Evolutionary conservation across 2,797 vertebrate genomes (phyloP), one percentile per base, ranked within the genome.

Genomic region (Phrynocephalus forsythii): DNA sequence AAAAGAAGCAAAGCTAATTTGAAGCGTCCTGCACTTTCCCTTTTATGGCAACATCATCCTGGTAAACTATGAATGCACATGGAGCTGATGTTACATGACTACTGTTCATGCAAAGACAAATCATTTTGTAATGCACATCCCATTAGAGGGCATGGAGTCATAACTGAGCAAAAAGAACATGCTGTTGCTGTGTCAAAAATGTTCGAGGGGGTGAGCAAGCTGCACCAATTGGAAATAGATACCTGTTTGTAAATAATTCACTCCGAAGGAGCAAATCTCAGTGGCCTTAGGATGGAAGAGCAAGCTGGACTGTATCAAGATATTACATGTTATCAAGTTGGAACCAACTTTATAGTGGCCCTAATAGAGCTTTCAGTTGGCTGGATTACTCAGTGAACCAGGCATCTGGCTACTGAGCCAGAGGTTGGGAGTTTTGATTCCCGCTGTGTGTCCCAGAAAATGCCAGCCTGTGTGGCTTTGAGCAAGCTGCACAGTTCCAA

Each of bases 1-100:
- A 52, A 67, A 22, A 2, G 18, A 1, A 5, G 71, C 68, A 88
- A 0, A 0, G n/a, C 2, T 24, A 10, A 38, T 69, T 0, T 0
- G 63, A 86, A 85, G 82, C 33, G 80, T 33, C 33, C 52, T 20
- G 22, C 30, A 73, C 5, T 56, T 38, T n/a, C 60, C 28, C 72
- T 2, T 33, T 86, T 84, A 80, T 83, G 6, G 6, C 9, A 22
- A 28, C 6, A 33, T 77, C 7, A 66, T 5, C 15, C 82, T 68
- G 76, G 60, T 86, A 72, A 84, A 56, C 18, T 24, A 79, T 89
- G 87, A 87, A 72, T 1, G 10, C 0, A 68, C 1, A 0, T 0
- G 7, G 38, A 73, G 79, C 71, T 87, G 89, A 15, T 60, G 76
- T n/a, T 93, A 52, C 71, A 80, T 87, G 90, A 52, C 60, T 26